Evolutionary conservation across 1,140 invertebrate species (phyloP).

Genomic region (Bombus confusus): DNA sequence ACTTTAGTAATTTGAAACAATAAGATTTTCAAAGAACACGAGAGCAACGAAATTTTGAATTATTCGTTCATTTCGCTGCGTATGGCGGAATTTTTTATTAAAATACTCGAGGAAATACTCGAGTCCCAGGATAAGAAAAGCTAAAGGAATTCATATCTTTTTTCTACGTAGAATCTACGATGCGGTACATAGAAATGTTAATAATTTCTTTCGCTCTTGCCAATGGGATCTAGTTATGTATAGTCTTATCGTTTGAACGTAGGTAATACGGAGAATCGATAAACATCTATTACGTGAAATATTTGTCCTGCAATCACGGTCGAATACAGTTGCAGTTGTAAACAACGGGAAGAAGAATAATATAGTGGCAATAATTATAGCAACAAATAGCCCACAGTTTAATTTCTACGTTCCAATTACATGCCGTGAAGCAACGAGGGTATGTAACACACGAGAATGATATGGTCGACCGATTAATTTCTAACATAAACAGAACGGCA

Average conservation of each 20-base stretch:
- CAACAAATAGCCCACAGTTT: background rate
- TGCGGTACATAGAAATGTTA: too few relatives aligned
- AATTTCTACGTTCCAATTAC: background rate
- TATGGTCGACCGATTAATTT: slow-evolving; percentile 8
- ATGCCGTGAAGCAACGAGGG: background rate
- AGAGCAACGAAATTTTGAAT: background rate
- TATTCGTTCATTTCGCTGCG: background rate
- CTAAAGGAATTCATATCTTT: too few relatives aligned
- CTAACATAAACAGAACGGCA: slow-evolving; percentile 34
- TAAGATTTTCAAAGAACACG: background rate
- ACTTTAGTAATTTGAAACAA: background rate
- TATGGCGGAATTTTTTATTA: too few relatives aligned
- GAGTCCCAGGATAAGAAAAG: too few relatives aligned
- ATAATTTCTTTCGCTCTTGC: too few relatives aligned
- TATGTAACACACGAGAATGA: background rate
- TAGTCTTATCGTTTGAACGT: background rate
- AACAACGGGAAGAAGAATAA: background rate
- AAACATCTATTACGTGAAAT: background rate
- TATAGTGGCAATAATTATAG: background rate
- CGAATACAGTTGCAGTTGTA: background rate
- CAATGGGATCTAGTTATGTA: background rate
- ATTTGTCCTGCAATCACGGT: background rate
- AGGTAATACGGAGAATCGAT: background rate
- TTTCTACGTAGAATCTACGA: too few relatives aligned
- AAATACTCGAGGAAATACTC: too few relatives aligned